These are phyloP conservation scores for Odontamblyopus lacepedii DNA, from an alignment of 2,797 vertebrate genomes.

Conservation along the genomic window DNA sequence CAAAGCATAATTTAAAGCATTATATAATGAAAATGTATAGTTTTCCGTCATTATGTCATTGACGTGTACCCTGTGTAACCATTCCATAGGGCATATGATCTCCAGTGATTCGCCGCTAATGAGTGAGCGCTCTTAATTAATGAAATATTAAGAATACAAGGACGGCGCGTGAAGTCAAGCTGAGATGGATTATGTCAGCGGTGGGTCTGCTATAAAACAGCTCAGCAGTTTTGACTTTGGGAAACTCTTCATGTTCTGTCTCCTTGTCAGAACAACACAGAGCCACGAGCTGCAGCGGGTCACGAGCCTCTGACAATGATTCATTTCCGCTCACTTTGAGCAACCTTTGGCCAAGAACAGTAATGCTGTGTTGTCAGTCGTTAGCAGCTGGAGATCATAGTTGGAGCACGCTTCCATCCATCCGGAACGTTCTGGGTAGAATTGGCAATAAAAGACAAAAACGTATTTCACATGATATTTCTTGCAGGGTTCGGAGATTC, in stretches of 20 bases:
- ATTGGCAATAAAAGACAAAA: neutral
- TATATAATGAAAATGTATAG: neutral
- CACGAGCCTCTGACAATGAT: conserved; percentile 10
- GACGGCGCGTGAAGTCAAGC: conserved; percentile 9
- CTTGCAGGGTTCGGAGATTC: neutral
- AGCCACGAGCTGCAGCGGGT: conserved; percentile 4
- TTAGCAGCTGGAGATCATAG: neutral
- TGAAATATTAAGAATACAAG: conserved; percentile 15
- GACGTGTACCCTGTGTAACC: neutral
- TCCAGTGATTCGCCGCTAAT: neutral
- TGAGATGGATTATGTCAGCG: conserved; percentile 15
- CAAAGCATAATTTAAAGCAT: neutral
- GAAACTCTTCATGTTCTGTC: conserved; percentile 13
- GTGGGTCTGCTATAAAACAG: conserved; percentile 13
- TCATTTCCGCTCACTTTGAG: conserved; percentile 1
- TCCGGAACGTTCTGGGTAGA: neutral
- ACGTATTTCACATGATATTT: neutral
- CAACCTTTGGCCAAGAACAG: conserved; percentile 8
- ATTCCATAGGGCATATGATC: neutral
- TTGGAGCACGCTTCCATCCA: neutral
- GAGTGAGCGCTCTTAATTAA: conserved; percentile 13
- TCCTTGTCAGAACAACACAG: conserved; percentile 11
- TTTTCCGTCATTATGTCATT: neutral
- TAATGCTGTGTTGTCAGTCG: neutral
- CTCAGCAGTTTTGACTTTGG: conserved; percentile 19